These are phyloP conservation scores for Theonella swinhoei DNA, from an alignment of 37 sponge, comb jelly and placozoan genomes.

Conservation along the genomic window DNA sequence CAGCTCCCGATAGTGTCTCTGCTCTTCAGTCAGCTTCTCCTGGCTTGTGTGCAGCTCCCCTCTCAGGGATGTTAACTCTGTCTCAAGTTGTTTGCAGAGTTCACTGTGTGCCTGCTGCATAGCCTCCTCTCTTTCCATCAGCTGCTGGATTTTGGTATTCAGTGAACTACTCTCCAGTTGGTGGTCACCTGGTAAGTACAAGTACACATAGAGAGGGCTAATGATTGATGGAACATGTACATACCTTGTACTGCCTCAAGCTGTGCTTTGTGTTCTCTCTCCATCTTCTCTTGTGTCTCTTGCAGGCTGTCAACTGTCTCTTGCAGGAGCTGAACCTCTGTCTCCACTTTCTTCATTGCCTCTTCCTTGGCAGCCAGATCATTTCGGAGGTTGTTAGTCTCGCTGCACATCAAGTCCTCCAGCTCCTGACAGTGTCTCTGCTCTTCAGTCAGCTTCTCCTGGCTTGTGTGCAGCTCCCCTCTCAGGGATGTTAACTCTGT, in stretches of 20 bases:
- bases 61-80: neutral
- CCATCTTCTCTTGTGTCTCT: neutral
- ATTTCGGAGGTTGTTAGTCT: neutral
- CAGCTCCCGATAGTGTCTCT: neutral
- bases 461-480: neutral
- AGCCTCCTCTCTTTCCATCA: too few relatives aligned
- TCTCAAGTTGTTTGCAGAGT: neutral
- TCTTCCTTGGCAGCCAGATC: slow-evolving; percentile 20
- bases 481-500: neutral
- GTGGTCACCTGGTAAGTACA: slow-evolving; percentile 17
- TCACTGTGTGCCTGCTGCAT: too few relatives aligned
- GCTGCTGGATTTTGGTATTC: slow-evolving; percentile 3
- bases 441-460: neutral
- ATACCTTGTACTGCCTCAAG: neutral
- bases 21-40: neutral
- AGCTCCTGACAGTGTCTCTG: neutral
- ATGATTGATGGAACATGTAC: neutral
- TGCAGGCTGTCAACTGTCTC: neutral
- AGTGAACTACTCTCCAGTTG: slow-evolving; percentile 41
- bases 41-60: neutral
- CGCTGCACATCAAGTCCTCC: neutral
- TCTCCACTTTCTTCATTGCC: neutral
- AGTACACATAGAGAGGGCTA: neutral
- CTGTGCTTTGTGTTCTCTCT: neutral
- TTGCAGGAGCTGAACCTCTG: neutral